Evolutionary conservation across 2,113 vertebrate genomes (phyloP), one percentile per base, ranked within the genome.

Genomic region (Rhinoderma darwinii): DNA sequence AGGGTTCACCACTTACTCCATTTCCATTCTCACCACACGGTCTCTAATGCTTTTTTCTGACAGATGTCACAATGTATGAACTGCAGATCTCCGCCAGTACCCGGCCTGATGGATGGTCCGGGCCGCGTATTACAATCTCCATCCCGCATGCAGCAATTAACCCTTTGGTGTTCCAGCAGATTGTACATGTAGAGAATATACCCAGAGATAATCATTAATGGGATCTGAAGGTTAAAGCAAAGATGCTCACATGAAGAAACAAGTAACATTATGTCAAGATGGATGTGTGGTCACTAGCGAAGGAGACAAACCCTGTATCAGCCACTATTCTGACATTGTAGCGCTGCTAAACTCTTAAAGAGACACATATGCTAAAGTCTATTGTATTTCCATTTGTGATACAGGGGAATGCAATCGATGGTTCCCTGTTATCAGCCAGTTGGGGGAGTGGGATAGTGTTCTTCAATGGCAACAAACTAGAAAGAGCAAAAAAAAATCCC

Each of bases 141-240:
- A n/a, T 22, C 22, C 35, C 41, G 70, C 20, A 41, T 0, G 18
- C 10, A 9, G 39, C 70, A 39, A 73, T 73, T 73, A 73, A 73
- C 70, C 25, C 37, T 41, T 74, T 7, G 4, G 20, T n/a, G 39
- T 27, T 17, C 22, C 41, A 27, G 22, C 72, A 39, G 22, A 61
- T 59, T 18, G n/a, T 9, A 27, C 44, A 47, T 47, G 66, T 25
- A 39, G 30, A 27, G 59, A 39, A 39, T 30, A 41, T 61, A 37
- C n/a, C n/a, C 10, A 18, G 59, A 32, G 39, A 43, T 43, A 41
- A 32, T 82, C 80, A 32, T 68, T 82, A 50, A 82, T 82, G 80
- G 61, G 14, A 66, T 68, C n/a, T 68, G 59, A 82, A 70, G 80
- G 80, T 82, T 41, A 70, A 27, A 41, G 32, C 80, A 32, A 82